A percentile compares a stretch with the other conserved stretches of the same genome.
These are phyloP conservation scores for Okapia johnstoni DNA, from an alignment of 2,113 vertebrate genomes.

Conservation along the genomic window DNA sequence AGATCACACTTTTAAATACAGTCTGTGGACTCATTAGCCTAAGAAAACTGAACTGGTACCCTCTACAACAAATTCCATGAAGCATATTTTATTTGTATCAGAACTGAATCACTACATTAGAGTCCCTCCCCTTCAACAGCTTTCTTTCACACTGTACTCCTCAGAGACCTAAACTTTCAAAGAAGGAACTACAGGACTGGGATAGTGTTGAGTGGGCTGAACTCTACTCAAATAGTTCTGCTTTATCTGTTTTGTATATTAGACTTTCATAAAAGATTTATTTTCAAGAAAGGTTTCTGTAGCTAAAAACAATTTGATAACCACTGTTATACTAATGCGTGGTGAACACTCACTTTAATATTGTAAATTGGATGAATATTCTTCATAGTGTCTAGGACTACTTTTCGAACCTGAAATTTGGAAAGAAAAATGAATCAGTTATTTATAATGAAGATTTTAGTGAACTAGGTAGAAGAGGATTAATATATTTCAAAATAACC, in stretches of 20 bases:
- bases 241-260: background rate
- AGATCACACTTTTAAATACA: background rate
- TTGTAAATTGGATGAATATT: conserved; percentile 99
- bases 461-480: background rate
- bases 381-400: conserved; percentile 98
- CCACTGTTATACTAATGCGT: background rate
- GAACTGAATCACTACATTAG: background rate
- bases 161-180: background rate
- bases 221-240: background rate
- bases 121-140: background rate
- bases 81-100: background rate
- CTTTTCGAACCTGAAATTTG: conserved; percentile 91
- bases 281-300: background rate
- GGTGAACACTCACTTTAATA: conserved; percentile 89
- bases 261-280: background rate
- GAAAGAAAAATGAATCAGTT: conserved; percentile 18
- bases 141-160: background rate
- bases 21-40: background rate
- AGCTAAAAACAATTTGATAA: background rate
- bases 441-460: background rate
- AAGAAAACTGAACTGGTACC: background rate
- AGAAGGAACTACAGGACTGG: background rate
- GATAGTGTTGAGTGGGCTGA: background rate
- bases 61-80: background rate
- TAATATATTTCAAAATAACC: background rate